Base-by-base conservation (phyloP, 2,797 vertebrate genomes). In the Emydoidea blandingii region DNA sequence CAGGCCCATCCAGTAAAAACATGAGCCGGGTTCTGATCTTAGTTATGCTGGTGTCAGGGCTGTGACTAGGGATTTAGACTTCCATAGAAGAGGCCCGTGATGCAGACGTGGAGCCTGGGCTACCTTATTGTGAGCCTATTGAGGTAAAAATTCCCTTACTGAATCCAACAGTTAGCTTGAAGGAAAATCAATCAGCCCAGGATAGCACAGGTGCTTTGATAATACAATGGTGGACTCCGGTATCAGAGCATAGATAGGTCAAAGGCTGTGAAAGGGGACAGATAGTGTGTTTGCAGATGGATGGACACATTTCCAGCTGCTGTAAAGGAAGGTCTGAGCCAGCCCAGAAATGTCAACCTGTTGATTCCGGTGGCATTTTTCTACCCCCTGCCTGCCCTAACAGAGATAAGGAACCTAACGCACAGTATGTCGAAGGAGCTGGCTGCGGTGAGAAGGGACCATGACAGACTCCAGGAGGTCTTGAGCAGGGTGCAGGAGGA, bases 81-180 rank as follows among this genome's bases (percentile, higher is more conserved):
- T 10, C 9, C 4, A 12, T 16, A 41, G 16, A 37, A 41, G 5
- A 41, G 5, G 2, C 3, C 9, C 5, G 3, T 23, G 68, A 41
- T 41, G 37, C 37, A 41, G n/a, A 41, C 25, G n/a, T 12, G 12
- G 37, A 72, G 68, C 5, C 5, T 11, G 16, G n/a, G n/a, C 5
- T 18, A 68, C 6, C 8, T 68, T 8, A 68, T 16, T 68, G n/a
- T 68, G 65, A 34, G 65, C 34, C n/a, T 68, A 9, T 5, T 50
- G 50, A 50, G 50, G 50, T 50, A 50, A 50, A 50, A 5, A 50
- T 50, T 50, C 50, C 14, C 50, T 50, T 3, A 50, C 50, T 50
- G 50, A 50, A 50, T 50, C 4, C 50, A 50, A 50, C 50, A 50
- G 14, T 50, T 50, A 4, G 50, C 50, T 15, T 50, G 50, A 50